Evolutionary conservation across 2,113 vertebrate genomes (phyloP).

Genomic region (Neotoma lepida): DNA sequence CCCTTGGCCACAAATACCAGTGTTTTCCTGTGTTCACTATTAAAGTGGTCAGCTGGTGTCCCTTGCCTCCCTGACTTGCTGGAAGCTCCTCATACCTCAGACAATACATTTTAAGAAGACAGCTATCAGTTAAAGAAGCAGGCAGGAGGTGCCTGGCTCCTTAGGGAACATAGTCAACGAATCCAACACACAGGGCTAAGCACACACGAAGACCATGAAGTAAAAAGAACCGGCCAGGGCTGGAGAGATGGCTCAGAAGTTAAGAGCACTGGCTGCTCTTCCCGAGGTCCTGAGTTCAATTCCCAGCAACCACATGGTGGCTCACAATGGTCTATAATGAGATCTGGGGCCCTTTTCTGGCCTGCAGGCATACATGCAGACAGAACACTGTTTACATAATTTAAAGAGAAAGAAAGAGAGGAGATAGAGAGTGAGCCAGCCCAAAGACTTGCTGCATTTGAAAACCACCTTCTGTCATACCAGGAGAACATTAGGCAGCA

Average conservation of each 20-base stretch:
- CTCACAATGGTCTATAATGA: no score
- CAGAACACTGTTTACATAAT: no score
- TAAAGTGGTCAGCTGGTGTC: neutral
- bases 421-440: no score
- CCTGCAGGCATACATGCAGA: no score
- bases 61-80: neutral
- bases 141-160: neutral
- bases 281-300: no score
- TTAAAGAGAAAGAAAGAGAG: no score
- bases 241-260: no score
- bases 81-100: neutral
- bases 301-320: no score
- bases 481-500: conserved; percentile 64
- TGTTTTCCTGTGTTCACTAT: neutral
- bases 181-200: neutral
- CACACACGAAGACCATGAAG: neutral
- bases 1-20: neutral
- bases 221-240: conserved; percentile 40
- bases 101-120: neutral
- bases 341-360: no score
- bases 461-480: neutral
- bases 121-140: neutral
- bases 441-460: neutral
- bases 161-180: neutral
- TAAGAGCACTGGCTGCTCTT: no score